Base-by-base conservation (phyloP, 2,113 vertebrate species). In the Egretta garzetta region DNA sequence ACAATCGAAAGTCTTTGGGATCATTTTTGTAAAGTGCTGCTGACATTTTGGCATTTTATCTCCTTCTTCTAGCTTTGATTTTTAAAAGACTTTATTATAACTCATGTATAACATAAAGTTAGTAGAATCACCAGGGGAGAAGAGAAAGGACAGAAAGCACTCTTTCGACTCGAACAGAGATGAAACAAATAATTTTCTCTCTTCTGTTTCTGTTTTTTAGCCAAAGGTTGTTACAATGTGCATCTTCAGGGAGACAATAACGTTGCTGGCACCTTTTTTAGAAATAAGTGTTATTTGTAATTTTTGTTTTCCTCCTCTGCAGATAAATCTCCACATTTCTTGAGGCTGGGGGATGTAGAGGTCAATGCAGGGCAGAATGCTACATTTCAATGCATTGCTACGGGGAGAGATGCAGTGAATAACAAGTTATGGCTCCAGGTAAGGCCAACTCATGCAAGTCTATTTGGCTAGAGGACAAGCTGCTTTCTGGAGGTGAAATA, bases 281-380 rank as follows among this genome's bases (percentile, higher is more conserved):
- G 59, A 60, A 96, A 53, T 88, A 66, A 87, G 39, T 28, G 14
- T 50, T 70, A 55, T 88, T 90, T 96, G 47, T 92, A 75, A 79
- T 86, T 95, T 86, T 77, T 96, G 32, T 92, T 95, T 62, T 71
- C 52, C 22, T 10, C 32, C n/a, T 96, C 85, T 95, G 75, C 96
- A 99, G 99, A 99, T 98, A 99, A 99, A 98, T 99, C 99, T 56
- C 99, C 99, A 96, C 99, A 99, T 98, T 99, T 99, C 94, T 98
- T 99, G 97, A 99, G 99, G 72, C 98, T 99, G 63, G 99, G 99
- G 39, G 99, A 99, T 24, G 99, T 99, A 75, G 99, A 99, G 98
- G 99, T 99, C 93, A 99, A 99, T n/a, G 99, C 99, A 26, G 99
- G 99, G 60, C 99, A 99, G 97, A 99, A 99, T 59, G 99, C 99